Conservation (phyloP, 2,797 vertebrate genomes). For the Rhynchonycteris naso region DNA sequence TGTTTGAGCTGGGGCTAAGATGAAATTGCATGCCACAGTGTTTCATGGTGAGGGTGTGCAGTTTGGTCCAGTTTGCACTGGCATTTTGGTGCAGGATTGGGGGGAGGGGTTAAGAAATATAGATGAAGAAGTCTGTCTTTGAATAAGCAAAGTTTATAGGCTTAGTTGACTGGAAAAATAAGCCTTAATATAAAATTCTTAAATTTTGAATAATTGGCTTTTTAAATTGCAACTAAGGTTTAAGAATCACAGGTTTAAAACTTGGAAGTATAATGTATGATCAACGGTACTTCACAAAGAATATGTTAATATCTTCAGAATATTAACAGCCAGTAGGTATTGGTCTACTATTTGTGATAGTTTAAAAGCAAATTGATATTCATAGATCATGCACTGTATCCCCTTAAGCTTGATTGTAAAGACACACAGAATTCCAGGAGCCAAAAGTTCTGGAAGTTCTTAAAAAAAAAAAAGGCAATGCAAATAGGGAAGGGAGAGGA, state of each 20-base stretch:
- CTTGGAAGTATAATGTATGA: not conserved
- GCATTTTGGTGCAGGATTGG: constrained; percentile 56
- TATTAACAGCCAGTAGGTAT: not conserved
- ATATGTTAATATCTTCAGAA: not conserved
- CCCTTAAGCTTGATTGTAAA: constrained; percentile 48
- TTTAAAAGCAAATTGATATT: constrained; percentile 59
- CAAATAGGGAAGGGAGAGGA: constrained; percentile 55
- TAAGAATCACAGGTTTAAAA: constrained; percentile 28
- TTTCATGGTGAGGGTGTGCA: constrained; percentile 61
- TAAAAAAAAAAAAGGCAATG: not conserved
- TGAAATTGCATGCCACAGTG: constrained; percentile 50
- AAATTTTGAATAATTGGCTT: not conserved
- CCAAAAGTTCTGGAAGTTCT: not conserved
- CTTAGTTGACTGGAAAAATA: constrained; percentile 32
- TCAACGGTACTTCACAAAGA: not conserved
- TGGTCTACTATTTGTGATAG: constrained; percentile 72
- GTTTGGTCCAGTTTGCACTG: constrained; percentile 60
- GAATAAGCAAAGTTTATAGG: not conserved
- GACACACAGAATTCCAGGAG: constrained; percentile 61
- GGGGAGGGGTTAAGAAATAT: constrained; percentile 37
- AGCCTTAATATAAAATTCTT: constrained; percentile 7
- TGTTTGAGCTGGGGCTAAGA: constrained; percentile 38
- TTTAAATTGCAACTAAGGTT: constrained; percentile 15
- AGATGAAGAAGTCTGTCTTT: constrained; percentile 65
- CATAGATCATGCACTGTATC: constrained; percentile 33